Percentiles rank a stretch among this genome's conserved stretches.
phyloP scores from a whole-genome alignment of 2,888 invertebrate species.

The Parnassius mnemosyne region DNA sequence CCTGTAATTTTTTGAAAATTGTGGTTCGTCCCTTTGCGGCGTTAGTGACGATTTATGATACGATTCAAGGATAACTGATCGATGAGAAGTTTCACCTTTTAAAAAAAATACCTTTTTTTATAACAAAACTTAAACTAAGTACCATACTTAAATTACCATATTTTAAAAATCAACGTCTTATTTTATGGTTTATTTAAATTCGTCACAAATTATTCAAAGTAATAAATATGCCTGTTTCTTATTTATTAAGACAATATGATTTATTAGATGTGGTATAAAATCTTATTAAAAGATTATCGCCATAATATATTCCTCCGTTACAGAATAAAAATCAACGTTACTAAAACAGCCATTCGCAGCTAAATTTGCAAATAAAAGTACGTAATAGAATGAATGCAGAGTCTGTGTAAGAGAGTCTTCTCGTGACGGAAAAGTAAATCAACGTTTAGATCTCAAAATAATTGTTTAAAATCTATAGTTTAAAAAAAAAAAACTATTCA shows the following conservation, averaged over 20 bases:
- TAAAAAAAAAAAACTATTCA: too few species aligned
- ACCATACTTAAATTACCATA: neutral
- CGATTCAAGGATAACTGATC: conserved; percentile 3
- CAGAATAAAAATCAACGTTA: too few species aligned
- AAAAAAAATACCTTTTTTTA: neutral
- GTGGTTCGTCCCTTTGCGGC: too few species aligned
- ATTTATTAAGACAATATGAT: too few species aligned
- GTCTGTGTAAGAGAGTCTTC: too few species aligned
- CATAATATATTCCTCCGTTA: too few species aligned
- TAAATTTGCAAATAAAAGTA: conserved; percentile 13
- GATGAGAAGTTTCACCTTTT: conserved; percentile 9
- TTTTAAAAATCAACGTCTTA: neutral
- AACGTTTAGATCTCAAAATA: too few species aligned
- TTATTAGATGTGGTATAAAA: too few species aligned
- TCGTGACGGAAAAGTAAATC: too few species aligned
- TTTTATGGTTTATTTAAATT: conserved; percentile 3
- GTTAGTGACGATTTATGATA: neutral
- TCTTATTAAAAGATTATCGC: too few species aligned
- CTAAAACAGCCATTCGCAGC: neutral
- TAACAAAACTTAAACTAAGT: neutral
- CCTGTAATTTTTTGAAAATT: too few species aligned
- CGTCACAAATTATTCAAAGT: conserved; percentile 10
- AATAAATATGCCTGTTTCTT: neutral
- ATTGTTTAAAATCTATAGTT: too few species aligned
- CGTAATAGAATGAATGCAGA: neutral